These are phyloP conservation scores for Archaeoteleia sp. DNA, from an alignment of 2,888 invertebrate genomes.

Conservation along the genomic window DNA sequence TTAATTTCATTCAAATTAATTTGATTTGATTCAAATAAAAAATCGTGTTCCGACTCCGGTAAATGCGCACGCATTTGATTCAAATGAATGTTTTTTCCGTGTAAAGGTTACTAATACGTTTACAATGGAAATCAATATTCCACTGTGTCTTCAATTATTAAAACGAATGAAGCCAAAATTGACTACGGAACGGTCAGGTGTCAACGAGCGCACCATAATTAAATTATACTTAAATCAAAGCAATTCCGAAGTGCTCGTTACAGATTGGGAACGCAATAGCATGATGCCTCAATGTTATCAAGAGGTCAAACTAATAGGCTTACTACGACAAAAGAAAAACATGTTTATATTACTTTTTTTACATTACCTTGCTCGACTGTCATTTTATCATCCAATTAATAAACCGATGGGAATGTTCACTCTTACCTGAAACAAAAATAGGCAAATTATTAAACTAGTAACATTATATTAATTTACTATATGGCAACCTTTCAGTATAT, in stretches of 20 bases:
- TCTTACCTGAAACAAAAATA: constrained; percentile 28
- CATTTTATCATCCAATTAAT: constrained; percentile 2
- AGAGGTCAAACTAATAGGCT: too few species aligned
- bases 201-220: constrained; percentile 18
- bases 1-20: too few species aligned
- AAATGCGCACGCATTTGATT: too few species aligned
- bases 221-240: constrained; percentile 38
- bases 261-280: not conserved
- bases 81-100: too few species aligned
- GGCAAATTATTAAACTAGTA: not conserved
- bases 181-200: constrained; percentile 21
- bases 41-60: too few species aligned
- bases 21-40: too few species aligned
- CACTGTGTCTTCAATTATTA: constrained; percentile 13
- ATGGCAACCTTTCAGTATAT: too few species aligned
- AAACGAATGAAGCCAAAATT: constrained; percentile 30
- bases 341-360: constrained; percentile 3
- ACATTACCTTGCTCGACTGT: constrained; percentile 11
- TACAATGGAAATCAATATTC: constrained; percentile 4
- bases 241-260: constrained; percentile 15
- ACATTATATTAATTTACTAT: too few species aligned
- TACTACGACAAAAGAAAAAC: not conserved
- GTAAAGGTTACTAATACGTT: not conserved
- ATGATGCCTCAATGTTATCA: too few species aligned
- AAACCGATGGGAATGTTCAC: too few species aligned